These are phyloP conservation scores for Sterrhoptilus dennistouni DNA, from an alignment of 2,113 vertebrate species.

Conservation along the genomic window DNA sequence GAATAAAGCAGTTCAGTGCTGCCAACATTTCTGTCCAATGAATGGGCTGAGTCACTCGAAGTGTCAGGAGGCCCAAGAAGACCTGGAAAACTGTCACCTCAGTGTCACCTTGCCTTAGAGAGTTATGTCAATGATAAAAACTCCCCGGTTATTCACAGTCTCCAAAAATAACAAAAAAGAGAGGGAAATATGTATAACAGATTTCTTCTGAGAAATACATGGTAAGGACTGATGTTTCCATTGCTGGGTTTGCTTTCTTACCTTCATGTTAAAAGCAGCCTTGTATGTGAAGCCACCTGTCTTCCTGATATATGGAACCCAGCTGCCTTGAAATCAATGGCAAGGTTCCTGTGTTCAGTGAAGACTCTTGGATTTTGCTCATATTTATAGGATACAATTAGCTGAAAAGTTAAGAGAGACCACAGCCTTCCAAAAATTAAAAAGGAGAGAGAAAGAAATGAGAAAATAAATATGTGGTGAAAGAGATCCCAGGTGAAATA, in stretches of 20 bases:
- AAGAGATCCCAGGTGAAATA: slow-evolving; percentile 56
- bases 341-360: neutral
- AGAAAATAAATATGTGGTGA: slow-evolving; percentile 20
- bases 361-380: neutral
- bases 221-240: neutral
- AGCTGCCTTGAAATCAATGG: neutral
- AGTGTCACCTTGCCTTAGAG: neutral
- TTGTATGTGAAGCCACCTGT: neutral
- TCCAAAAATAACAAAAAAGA: neutral
- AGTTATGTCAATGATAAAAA: neutral
- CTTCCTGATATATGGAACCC: neutral
- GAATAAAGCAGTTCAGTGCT: neutral
- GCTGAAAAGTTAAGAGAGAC: neutral
- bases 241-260: slow-evolving; percentile 1
- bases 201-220: neutral
- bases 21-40: neutral
- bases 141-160: neutral
- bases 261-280: neutral
- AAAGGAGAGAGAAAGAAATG: slow-evolving; percentile 12
- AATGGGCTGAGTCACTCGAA: neutral
- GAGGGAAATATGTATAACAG: neutral
- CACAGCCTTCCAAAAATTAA: slow-evolving; percentile 4
- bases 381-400: neutral
- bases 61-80: neutral
- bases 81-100: neutral